Percentiles rank a stretch among this genome's conserved stretches.
These are phyloP conservation scores for Caenorhabditis remanei DNA, from an alignment of 1,140 invertebrate genomes.

Conservation along the genomic window DNA sequence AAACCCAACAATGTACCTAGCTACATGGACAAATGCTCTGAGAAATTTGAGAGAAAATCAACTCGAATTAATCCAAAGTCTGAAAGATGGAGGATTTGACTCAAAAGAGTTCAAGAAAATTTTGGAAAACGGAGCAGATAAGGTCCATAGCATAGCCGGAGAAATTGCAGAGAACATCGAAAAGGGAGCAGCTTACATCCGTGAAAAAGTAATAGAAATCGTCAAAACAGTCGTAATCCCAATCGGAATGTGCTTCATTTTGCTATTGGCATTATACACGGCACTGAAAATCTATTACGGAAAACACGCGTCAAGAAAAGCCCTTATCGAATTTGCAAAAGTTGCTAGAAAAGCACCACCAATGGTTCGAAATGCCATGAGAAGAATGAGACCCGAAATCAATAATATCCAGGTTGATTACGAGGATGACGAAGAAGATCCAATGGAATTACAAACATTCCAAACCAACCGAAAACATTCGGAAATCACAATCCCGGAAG, in stretches of 20 bases:
- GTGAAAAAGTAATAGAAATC: neutral
- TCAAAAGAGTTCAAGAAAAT: neutral
- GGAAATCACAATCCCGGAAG: neutral
- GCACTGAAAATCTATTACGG: neutral
- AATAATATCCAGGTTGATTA: too few relatives aligned
- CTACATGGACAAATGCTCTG: neutral
- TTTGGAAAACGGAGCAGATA: neutral
- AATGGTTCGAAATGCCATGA: neutral
- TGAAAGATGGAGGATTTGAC: neutral
- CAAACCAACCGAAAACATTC: too few relatives aligned
- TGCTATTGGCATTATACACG: neutral
- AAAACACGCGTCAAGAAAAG: neutral
- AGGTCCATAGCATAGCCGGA: neutral
- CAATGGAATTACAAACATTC: neutral
- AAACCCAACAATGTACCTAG: neutral
- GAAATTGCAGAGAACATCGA: neutral
- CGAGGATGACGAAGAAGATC: neutral
- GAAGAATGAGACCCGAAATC: neutral
- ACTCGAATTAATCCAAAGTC: neutral
- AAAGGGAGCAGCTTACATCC: neutral
- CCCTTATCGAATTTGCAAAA: neutral
- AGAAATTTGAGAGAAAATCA: neutral
- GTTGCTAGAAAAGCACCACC: neutral
- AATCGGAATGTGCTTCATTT: too few relatives aligned
- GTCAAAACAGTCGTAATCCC: neutral